phyloP scores from a whole-genome alignment of 2,888 invertebrate species.

The Napeogenes inachia region DNA sequence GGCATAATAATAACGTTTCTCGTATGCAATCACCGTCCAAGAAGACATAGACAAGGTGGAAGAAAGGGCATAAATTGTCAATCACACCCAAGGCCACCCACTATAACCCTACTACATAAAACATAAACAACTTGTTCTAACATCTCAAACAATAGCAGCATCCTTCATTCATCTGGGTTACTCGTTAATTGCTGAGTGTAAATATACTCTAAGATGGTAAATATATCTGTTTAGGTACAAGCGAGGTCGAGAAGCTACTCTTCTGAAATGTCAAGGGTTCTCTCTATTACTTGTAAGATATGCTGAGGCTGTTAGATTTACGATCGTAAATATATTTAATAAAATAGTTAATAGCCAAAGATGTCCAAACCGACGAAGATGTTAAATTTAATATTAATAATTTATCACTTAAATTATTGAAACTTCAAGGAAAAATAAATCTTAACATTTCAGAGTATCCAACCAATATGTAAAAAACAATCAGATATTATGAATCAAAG shows the following conservation, averaged over 20 bases:
- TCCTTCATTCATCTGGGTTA: conserved; percentile 37
- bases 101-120: conserved; percentile 48
- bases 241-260: conserved; percentile 53
- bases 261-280: conserved; percentile 69
- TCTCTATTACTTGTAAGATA: conserved; percentile 34
- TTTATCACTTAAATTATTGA: too few species aligned
- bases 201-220: conserved; percentile 53
- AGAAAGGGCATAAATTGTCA: conserved; percentile 75
- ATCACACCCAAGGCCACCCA: conserved; percentile 57
- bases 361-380: too few species aligned
- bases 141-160: conserved; percentile 20
- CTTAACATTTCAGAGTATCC: too few species aligned
- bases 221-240: conserved; percentile 51
- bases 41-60: conserved; percentile 71
- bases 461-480: too few species aligned
- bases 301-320: conserved; percentile 7
- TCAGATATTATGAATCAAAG: too few species aligned
- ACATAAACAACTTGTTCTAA: conserved; percentile 27
- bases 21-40: conserved; percentile 69
- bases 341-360: not conserved
- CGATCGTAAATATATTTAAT: not conserved
- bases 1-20: conserved; percentile 71
- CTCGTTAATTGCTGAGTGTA: conserved; percentile 49
- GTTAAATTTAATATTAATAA: too few species aligned
- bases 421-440: too few species aligned